Base-by-base conservation (phyloP, 2,888 invertebrate genomes). In the Folsomia candida region DNA sequence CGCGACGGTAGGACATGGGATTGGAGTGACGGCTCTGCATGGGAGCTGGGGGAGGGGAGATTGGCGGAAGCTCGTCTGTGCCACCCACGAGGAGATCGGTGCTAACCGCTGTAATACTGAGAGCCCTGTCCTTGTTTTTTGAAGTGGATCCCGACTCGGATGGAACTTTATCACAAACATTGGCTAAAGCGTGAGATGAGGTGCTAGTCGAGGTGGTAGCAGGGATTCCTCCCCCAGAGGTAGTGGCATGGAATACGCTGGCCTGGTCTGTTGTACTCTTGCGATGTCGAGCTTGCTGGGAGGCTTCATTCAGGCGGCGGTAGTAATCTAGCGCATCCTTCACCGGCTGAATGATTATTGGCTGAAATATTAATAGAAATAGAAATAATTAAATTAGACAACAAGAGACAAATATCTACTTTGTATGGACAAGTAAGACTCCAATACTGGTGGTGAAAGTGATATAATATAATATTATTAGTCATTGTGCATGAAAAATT, bases 271-370 rank as follows among this genome's bases (percentile, higher is more conserved):
- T 84, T 20, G 87, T 85, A 78, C 87, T 87, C 79, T 87, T 88
- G 60, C 88, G 85, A 74, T 87, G 87, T 77, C 86, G 84, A 47
- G 87, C 85, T 80, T 87, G 87, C 81, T 87, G 87, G 22, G 87
- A 86, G 3, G 87, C 87, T 80, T 88, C 88, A 82, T 88, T 88
- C 76, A 89, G 81, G 72, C 86, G 84, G 47, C 87, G 84, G 80
- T 88, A 88, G 80, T 88, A 87, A 28, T 88, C 88, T 71, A 88
- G 82, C 3, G 88, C 88, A 76, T 86, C 87, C 70, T 86, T 83
- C 2, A 87, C 89, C 0, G 88, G 89, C 68, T 87, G 85, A 57
- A 89, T 86, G 77, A 88, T 88, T 80, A 88, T 83, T 68, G 86
- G 86, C 88, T 88, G 82, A 1, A 83, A 82, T n/a, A n/a, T 76